Conservation (phyloP, 2,888 invertebrate genomes). For the Pristionchus maxplancki region DNA sequence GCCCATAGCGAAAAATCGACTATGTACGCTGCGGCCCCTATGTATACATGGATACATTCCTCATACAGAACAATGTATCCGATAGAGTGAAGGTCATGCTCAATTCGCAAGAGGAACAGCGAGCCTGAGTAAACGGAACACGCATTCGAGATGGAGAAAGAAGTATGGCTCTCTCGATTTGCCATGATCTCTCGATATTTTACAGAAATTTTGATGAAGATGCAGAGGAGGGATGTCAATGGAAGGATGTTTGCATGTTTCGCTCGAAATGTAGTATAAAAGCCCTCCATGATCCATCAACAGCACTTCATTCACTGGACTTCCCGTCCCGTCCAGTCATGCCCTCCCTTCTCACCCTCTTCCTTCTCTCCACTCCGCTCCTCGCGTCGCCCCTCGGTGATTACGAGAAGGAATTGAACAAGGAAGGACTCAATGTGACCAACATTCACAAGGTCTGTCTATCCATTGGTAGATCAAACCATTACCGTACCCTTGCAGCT, state of each 20-base stretch:
- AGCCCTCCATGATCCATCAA: not conserved
- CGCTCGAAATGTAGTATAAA: slow-evolving; percentile 3
- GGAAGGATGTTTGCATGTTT: not conserved
- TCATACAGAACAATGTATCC: not conserved
- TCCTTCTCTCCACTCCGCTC: not conserved
- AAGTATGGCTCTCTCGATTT: not conserved
- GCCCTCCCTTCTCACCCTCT: not conserved
- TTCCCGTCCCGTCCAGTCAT: not conserved
- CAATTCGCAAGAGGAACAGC: not conserved
- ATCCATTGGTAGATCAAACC: not conserved
- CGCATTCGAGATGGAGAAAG: not conserved
- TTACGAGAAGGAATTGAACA: not conserved
- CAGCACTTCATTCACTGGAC: slow-evolving; percentile 37
- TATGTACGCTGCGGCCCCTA: too few species aligned
- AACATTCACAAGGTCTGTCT: not conserved
- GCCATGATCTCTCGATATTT: not conserved
- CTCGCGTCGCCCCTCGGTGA: not conserved
- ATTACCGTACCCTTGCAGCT: not conserved
- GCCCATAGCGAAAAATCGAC: too few species aligned
- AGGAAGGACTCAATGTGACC: not conserved
- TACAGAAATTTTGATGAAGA: not conserved
- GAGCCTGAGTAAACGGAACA: not conserved
- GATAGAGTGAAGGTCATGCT: slow-evolving; percentile 22
- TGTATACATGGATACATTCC: not conserved
- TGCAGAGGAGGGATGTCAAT: not conserved